phyloP scores from a whole-genome alignment of 2,113 vertebrate genomes.

The Gambusia affinis region DNA sequence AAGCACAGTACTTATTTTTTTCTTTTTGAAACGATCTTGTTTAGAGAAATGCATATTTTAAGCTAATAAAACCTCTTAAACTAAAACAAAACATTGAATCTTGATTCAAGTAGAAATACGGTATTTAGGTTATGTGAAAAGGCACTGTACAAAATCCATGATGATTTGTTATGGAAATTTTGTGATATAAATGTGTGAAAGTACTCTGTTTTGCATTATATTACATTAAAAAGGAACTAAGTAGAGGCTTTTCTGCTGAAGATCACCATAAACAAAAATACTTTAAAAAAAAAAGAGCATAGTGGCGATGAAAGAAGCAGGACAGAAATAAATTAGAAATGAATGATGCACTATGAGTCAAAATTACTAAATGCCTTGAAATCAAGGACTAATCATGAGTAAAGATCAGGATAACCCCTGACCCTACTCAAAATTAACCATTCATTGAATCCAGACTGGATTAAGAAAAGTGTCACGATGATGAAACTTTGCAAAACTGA shows the following conservation, averaged over 20 bases:
- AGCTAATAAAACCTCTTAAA: neutral
- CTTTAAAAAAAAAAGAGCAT: neutral
- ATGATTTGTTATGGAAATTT: neutral
- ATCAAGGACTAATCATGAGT: neutral
- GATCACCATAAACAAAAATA: neutral
- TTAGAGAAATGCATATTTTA: neutral
- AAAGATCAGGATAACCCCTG: neutral
- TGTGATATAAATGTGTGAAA: constrained; percentile 6
- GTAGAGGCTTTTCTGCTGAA: constrained; percentile 17
- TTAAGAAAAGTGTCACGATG: too few relatives aligned
- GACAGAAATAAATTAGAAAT: neutral
- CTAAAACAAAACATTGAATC: neutral
- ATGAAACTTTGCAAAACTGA: too few relatives aligned
- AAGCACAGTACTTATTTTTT: neutral
- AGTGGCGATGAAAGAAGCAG: neutral
- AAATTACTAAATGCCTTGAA: constrained; percentile 15
- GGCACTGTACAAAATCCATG: neutral
- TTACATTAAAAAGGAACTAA: constrained; percentile 20
- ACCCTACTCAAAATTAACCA: too few relatives aligned
- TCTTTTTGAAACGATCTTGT: neutral
- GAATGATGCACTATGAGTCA: neutral
- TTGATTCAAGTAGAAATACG: neutral
- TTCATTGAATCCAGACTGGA: too few relatives aligned
- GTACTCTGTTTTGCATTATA: neutral
- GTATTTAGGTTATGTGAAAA: neutral